Evolutionary conservation across 2,113 vertebrate species (phyloP).

Genomic region (Aleadryas rufinucha): DNA sequence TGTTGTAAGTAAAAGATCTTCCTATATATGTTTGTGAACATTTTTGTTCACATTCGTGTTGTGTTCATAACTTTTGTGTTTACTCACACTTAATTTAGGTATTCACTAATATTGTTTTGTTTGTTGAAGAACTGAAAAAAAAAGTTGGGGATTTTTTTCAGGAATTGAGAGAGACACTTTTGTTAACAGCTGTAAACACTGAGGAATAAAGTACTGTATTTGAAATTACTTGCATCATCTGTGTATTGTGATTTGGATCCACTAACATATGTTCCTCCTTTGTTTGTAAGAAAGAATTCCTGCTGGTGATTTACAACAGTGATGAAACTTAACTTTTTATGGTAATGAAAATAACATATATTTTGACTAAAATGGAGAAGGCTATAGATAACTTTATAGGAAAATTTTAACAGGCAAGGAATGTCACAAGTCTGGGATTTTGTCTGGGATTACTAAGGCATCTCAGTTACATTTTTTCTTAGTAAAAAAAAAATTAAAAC

Average conservation of each 20-base stretch:
- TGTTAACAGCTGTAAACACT: constrained; percentile 33
- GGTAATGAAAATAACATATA: neutral
- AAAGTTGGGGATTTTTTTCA: neutral
- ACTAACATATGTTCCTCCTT: neutral
- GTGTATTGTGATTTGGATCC: neutral
- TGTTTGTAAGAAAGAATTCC: neutral
- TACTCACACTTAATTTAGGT: neutral
- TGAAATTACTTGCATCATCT: neutral
- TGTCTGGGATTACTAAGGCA: neutral
- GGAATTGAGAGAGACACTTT: neutral
- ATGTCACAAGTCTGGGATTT: neutral
- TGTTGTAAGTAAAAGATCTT: constrained; percentile 12
- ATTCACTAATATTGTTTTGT: neutral
- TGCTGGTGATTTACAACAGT: neutral
- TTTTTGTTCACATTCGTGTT: no score
- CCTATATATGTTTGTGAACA: constrained; percentile 1
- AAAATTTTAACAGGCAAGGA: neutral
- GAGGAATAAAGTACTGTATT: constrained; percentile 54
- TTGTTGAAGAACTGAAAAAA: neutral
- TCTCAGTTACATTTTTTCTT: neutral
- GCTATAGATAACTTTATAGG: neutral
- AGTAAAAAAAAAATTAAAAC: neutral
- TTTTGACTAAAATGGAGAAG: neutral
- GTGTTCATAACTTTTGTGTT: no score
- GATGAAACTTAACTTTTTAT: neutral